Evolutionary conservation across 2,797 vertebrate species (phyloP).

Genomic region (Alosa sapidissima): DNA sequence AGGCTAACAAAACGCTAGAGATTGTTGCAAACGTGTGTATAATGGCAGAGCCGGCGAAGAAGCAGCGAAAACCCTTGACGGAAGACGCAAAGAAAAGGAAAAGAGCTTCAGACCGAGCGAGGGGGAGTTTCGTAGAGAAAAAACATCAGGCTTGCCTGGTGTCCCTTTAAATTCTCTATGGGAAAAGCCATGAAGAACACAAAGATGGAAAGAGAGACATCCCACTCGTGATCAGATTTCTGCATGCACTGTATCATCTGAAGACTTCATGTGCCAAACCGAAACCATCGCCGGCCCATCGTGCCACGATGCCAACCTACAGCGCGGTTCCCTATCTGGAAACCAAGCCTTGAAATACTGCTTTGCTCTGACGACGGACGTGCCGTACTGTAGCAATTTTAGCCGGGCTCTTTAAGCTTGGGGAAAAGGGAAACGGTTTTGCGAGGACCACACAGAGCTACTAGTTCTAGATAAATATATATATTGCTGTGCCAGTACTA

Average conservation of each 20-base stretch:
- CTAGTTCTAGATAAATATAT: slow-evolving; percentile 12
- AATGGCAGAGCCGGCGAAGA: too few relatives aligned
- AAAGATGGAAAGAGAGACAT: neutral
- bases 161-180: neutral
- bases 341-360: neutral
- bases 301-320: neutral
- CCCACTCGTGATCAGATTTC: neutral
- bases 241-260: neutral
- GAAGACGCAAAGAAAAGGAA: too few relatives aligned
- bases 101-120: too few relatives aligned
- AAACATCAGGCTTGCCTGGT: too few relatives aligned
- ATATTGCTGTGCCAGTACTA: neutral
- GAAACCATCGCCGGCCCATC: neutral
- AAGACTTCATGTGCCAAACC: neutral
- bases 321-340: neutral
- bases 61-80: too few relatives aligned
- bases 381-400: neutral
- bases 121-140: too few relatives aligned
- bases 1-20: too few relatives aligned
- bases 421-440: neutral
- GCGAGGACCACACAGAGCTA: slow-evolving; percentile 20
- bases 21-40: too few relatives aligned
- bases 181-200: neutral
- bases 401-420: neutral
- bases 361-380: neutral